Evolutionary conservation across 2,888 invertebrate species (phyloP), one percentile per base, ranked within the genome.

Genomic region (Erpobdella octoculata): DNA sequence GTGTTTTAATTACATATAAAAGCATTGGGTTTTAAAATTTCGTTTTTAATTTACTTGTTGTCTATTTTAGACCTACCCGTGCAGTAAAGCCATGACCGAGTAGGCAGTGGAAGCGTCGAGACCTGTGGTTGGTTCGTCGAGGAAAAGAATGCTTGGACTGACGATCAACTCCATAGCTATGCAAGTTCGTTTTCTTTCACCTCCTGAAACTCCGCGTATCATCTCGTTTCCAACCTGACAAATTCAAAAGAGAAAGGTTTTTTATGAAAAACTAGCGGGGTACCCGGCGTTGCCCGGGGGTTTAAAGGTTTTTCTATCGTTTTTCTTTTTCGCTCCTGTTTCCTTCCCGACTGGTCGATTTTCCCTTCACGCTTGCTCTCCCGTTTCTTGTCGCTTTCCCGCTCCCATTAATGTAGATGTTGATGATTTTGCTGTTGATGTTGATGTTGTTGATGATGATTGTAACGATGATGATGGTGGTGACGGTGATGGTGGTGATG

Each of bases 111-210:
- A 80, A 64, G 83, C 81, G 76, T 83, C 83, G 28, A 83, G 67
- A 3, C 82, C 83, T 69, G 83, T 82, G n/a, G 82, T 83, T 35
- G 83, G 83, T 75, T 83, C 83, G 76, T 83, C 83, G 28, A 83
- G 78, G 73, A 83, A 83, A 35, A 83, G 78, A 12, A 83, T 79
- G 33, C 78, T 78, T 38, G 83, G 83, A 46, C 79, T 78, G 72
- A 80, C 82, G 72, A 83, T 81, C 75, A 82, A 75, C 75, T 83
- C 83, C 82, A 82, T 82, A 12, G 73, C 69, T 3, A 69, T 69
- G 58, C 69, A 69, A 15, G 69, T 80, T 35, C 82, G 76, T 75
- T 83, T 83, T 46, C 81, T 76, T 76, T 83, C 83, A 37, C 83
- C 82, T 21, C 82, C 82, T 5, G 82, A 83, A n/a, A 83, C 79